Base-by-base conservation (phyloP, 1,140 invertebrate genomes). In the Sminthurinus signatus region DNA sequence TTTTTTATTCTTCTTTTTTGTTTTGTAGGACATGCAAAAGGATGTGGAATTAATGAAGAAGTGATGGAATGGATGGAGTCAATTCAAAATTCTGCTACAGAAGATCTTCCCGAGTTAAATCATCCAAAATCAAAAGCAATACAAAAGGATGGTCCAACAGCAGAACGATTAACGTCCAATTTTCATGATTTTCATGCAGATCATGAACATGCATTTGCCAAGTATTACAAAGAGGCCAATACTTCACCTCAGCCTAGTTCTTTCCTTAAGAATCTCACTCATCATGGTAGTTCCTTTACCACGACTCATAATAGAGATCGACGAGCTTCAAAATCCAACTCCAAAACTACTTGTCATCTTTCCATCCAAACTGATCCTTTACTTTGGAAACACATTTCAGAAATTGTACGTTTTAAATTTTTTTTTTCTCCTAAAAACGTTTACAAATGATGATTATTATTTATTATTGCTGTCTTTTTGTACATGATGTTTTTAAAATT, bases 301-400 rank as follows among this genome's bases (percentile, higher is more conserved):
- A 42, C 28, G 28, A 56, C 54, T 25, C 17, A 23, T 19, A 50
- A 60, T 66, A 54, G 69, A 25, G 74, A 72, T 68, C 80, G 79
- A 73, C 76, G 80, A 76, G 82, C 76, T 71, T 81, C 80, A 39
- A 78, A 80, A 64, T 79, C 81, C 54, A 39, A 5, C 36, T 85
- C 86, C 72, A 85, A 86, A 74, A 84, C 83, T 65, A 91, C 88
- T 28, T 98, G 94, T 77, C 93, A 91, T 31, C 83, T 98, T 17
- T 98, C 93, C 76, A 93, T 99, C 76, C 93, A 97, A 79, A 96
- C 96, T 14, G 96, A 99, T 83, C 94, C 95, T 65, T 85, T 96
- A 62, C 89, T 99, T 74, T 99, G 94, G 92, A 84, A 87, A 72
- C 91, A 96, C 75, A 92, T 96, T 73, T 78, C 79, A 28, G 81